These are phyloP conservation scores for Caenorhabditis auriculariae DNA, from an alignment of 2,888 invertebrate genomes.

Conservation along the genomic window DNA sequence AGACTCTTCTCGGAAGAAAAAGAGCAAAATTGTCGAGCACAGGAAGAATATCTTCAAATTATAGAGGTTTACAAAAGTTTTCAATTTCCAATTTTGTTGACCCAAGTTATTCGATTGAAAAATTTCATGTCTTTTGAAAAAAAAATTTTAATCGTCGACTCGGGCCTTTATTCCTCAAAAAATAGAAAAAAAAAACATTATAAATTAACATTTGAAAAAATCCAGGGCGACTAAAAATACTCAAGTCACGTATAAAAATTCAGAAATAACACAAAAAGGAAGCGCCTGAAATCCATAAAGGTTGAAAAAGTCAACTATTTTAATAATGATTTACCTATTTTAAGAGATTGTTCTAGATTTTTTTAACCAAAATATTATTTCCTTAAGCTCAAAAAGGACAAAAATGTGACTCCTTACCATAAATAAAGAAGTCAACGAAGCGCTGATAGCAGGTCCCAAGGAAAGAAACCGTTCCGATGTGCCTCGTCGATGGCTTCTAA, in stretches of 20 bases:
- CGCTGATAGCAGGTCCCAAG: conserved; percentile 28
- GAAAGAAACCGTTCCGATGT: conserved; percentile 24
- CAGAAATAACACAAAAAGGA: too few relatives aligned
- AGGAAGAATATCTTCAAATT: conserved; percentile 24
- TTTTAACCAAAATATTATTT: too few relatives aligned
- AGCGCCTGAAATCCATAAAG: too few relatives aligned
- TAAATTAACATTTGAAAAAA: not conserved
- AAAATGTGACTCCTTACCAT: too few relatives aligned
- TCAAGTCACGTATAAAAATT: not conserved
- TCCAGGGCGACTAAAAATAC: not conserved
- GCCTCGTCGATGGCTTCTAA: conserved; percentile 27
- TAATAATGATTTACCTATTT: too few relatives aligned
- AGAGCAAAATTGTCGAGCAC: conserved; percentile 24
- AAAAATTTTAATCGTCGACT: too few relatives aligned
- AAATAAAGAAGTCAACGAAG: conserved; percentile 27
- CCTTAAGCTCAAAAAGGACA: too few relatives aligned
- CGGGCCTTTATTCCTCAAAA: too few relatives aligned
- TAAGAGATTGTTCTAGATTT: too few relatives aligned
- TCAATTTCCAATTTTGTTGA: not conserved
- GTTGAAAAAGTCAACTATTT: too few relatives aligned
- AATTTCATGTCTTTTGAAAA: not conserved
- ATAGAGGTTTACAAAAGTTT: not conserved
- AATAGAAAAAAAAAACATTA: not conserved
- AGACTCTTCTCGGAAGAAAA: conserved; percentile 33
- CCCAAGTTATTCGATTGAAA: not conserved